Evolutionary conservation across 2,113 vertebrate genomes (phyloP).

Genomic region (Urocitellus parryii): DNA sequence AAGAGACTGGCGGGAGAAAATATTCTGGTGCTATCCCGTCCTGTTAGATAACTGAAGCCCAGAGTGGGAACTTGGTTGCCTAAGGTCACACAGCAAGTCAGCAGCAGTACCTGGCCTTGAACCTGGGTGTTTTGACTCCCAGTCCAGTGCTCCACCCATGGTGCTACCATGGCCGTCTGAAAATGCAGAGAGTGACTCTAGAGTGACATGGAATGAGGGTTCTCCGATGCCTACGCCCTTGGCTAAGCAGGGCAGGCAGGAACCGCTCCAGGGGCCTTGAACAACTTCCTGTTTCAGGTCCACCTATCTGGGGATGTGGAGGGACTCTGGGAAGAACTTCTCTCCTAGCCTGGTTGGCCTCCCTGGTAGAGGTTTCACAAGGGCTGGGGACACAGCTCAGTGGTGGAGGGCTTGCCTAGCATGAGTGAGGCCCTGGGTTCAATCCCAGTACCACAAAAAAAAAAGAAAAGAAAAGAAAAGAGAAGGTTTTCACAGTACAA

Average conservation of each 20-base stretch:
- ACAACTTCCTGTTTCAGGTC: neutral
- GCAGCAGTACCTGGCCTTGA: conserved; percentile 34
- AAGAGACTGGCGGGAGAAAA: conserved; percentile 36
- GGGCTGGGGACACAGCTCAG: neutral
- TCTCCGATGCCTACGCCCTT: neutral
- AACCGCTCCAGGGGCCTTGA: neutral
- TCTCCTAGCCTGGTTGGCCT: neutral
- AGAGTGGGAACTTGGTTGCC: conserved; percentile 65
- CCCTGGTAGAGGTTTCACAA: conserved; percentile 10
- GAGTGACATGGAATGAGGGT: neutral
- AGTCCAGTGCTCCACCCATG: neutral
- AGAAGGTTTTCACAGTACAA: neutral
- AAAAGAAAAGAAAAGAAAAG: neutral
- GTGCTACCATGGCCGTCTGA: neutral
- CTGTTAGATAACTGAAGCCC: conserved; percentile 62
- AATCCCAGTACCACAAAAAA: neutral
- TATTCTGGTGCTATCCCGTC: neutral
- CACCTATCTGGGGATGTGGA: neutral
- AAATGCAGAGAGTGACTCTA: neutral
- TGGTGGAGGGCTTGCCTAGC: neutral
- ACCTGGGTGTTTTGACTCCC: conserved; percentile 52
- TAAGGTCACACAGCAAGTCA: conserved; percentile 78
- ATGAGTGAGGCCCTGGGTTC: neutral
- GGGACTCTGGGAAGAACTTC: neutral
- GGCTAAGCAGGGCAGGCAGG: conserved; percentile 25